Evolutionary conservation across 2,797 vertebrate genomes (phyloP).

Genomic region (Macropus fuliginosus): DNA sequence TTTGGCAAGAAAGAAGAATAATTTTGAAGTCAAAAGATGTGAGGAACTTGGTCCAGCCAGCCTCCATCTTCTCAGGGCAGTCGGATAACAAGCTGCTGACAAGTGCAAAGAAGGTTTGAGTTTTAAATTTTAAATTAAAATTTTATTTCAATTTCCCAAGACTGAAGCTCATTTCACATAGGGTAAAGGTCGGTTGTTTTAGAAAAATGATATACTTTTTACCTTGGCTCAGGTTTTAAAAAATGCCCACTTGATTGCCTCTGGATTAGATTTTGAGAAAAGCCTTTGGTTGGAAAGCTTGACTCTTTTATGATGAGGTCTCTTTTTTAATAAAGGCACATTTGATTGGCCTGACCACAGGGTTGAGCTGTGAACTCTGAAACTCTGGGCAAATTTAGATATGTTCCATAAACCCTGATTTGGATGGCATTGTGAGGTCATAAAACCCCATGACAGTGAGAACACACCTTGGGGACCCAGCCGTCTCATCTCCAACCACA

Average conservation of each 20-base stretch:
- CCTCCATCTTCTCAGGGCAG: conserved; percentile 48
- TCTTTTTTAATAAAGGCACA: conserved; percentile 31
- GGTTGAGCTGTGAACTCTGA: conserved; percentile 34
- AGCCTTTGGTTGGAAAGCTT: conserved; percentile 65
- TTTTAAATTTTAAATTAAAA: conserved; percentile 66
- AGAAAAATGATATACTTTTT: conserved; percentile 41
- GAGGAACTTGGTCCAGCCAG: background rate
- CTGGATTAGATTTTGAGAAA: conserved; percentile 68
- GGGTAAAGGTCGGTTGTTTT: conserved; percentile 52
- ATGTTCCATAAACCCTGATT: background rate
- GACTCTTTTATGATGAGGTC: conserved; percentile 55
- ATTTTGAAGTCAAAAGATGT: background rate
- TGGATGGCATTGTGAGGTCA: background rate
- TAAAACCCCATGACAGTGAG: background rate
- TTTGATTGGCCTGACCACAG: conserved; percentile 47
- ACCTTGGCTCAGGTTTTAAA: conserved; percentile 58
- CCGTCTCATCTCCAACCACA: background rate
- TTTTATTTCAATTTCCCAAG: conserved; percentile 22
- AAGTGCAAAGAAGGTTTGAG: conserved; percentile 36
- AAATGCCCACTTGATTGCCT: conserved; percentile 62
- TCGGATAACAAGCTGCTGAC: conserved; percentile 45
- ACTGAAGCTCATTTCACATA: conserved; percentile 48
- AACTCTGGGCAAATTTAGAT: background rate
- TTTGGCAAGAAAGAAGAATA: background rate
- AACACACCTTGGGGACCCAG: background rate